A percentile compares a stretch with the other conserved stretches of the same genome.
Evolutionary conservation across 2,888 invertebrate genomes (phyloP).

Genomic region (Trichopria drosophilae): DNA sequence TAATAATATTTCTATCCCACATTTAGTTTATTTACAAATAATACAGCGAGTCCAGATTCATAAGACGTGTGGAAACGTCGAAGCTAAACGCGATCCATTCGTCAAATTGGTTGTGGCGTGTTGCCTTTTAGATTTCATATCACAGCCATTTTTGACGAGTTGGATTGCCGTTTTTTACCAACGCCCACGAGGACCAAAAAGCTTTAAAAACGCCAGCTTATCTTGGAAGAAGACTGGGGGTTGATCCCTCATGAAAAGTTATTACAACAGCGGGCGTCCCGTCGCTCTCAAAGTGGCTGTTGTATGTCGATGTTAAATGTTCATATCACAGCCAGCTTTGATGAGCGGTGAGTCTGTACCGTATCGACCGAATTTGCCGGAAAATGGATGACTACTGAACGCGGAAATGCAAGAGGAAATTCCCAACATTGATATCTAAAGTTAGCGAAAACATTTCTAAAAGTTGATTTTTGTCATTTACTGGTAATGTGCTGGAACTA

Average conservation of each 20-base stretch:
- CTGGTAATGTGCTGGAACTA: too few relatives aligned
- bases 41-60: too few relatives aligned
- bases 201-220: conserved; percentile 7
- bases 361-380: too few relatives aligned
- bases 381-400: too few relatives aligned
- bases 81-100: conserved; percentile 57
- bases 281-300: conserved; percentile 91
- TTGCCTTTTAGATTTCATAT: conserved; percentile 66
- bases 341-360: conserved; percentile 74
- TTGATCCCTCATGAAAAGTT: conserved; percentile 1
- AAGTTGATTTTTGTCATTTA: too few relatives aligned
- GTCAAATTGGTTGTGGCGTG: conserved; percentile 83
- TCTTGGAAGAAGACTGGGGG: background rate
- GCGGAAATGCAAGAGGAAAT: too few relatives aligned
- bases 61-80: too few relatives aligned
- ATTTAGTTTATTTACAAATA: too few relatives aligned
- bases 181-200: conserved; percentile 31
- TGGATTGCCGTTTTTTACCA: conserved; percentile 65
- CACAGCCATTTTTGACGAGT: conserved; percentile 97
- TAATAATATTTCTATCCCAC: too few relatives aligned
- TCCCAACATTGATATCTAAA: too few relatives aligned
- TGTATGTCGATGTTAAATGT: conserved; percentile 65
- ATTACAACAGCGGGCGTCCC: conserved; percentile 60
- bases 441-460: too few relatives aligned
- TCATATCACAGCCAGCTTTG: conserved; percentile 92